Conservation (phyloP, 2,888 invertebrate genomes). For the Ephialtes manifestator region DNA sequence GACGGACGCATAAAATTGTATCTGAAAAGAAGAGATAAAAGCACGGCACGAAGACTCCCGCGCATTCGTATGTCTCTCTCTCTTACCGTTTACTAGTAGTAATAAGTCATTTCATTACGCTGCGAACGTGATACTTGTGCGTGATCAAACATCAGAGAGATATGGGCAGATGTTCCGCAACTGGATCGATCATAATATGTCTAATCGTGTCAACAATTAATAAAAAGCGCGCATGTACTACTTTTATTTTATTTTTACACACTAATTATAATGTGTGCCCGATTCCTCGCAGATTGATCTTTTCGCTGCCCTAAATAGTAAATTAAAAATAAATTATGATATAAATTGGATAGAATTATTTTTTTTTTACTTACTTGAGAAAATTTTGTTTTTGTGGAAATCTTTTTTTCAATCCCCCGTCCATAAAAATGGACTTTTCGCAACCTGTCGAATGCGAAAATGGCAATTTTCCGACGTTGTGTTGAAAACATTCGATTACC, state of each 20-base stretch:
- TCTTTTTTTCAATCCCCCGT: too few species aligned
- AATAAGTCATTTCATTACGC: background rate
- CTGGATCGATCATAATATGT: slow-evolving; percentile 5
- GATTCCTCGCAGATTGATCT: background rate
- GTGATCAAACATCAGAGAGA: slow-evolving; percentile 4
- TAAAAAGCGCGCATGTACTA: background rate
- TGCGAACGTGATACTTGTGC: background rate
- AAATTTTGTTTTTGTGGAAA: too few species aligned
- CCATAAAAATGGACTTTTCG: too few species aligned
- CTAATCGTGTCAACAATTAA: slow-evolving; percentile 1
- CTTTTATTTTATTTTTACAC: background rate
- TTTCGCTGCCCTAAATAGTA: too few species aligned
- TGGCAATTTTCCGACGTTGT: too few species aligned
- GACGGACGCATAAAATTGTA: slow-evolving; percentile 67
- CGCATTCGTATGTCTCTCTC: slow-evolving; percentile 3
- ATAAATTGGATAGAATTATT: too few species aligned
- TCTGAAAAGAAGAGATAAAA: slow-evolving; percentile 46
- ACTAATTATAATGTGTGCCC: background rate
- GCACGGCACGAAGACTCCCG: slow-evolving; percentile 5
- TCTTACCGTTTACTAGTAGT: background rate
- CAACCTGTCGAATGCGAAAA: too few species aligned
- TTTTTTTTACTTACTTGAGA: too few species aligned
- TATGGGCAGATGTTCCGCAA: slow-evolving; percentile 3
- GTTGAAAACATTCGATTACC: too few species aligned
- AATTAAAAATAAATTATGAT: too few species aligned